Percentiles rank a stretch among this genome's conserved stretches.
These are phyloP conservation scores for Xestia ashworthii DNA, from an alignment of 2,888 invertebrate genomes.

Conservation along the genomic window DNA sequence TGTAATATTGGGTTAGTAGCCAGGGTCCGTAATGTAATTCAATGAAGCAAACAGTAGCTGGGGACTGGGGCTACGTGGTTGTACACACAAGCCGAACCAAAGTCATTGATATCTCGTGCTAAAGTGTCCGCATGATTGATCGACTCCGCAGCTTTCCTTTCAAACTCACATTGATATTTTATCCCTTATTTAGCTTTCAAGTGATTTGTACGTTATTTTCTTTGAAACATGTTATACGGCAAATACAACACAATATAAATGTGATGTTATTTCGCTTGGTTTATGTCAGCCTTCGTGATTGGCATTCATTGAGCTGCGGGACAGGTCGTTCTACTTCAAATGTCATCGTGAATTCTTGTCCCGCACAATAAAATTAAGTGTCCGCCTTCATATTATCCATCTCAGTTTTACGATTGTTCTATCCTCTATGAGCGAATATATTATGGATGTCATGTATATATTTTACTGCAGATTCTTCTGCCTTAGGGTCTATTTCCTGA, in stretches of 20 bases:
- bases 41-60: slow-evolving; percentile 69
- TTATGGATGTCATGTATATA: slow-evolving; percentile 52
- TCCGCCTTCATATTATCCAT: slow-evolving; percentile 47
- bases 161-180: slow-evolving; percentile 68
- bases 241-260: slow-evolving; percentile 24
- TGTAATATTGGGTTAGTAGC: slow-evolving; percentile 65
- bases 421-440: slow-evolving; percentile 50
- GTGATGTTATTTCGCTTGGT: slow-evolving; percentile 30
- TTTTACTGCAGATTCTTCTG: slow-evolving; percentile 47
- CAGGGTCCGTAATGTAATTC: slow-evolving; percentile 68
- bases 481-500: slow-evolving; percentile 6
- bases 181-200: slow-evolving; percentile 74
- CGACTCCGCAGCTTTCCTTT: slow-evolving; percentile 72
- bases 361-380: slow-evolving; percentile 61
- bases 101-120: slow-evolving; percentile 73
- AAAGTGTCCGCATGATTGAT: slow-evolving; percentile 83
- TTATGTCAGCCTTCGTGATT: slow-evolving; percentile 43
- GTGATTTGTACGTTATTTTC: slow-evolving; percentile 65
- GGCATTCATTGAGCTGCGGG: slow-evolving; percentile 45
- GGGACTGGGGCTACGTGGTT: slow-evolving; percentile 38
- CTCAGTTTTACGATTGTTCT: slow-evolving; percentile 58
- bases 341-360: slow-evolving; percentile 53
- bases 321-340: slow-evolving; percentile 46
- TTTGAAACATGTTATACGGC: slow-evolving; percentile 28
- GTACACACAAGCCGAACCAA: slow-evolving; percentile 57